Evolutionary conservation across 2,888 invertebrate species (phyloP).

Genomic region (Chironomus riparius): DNA sequence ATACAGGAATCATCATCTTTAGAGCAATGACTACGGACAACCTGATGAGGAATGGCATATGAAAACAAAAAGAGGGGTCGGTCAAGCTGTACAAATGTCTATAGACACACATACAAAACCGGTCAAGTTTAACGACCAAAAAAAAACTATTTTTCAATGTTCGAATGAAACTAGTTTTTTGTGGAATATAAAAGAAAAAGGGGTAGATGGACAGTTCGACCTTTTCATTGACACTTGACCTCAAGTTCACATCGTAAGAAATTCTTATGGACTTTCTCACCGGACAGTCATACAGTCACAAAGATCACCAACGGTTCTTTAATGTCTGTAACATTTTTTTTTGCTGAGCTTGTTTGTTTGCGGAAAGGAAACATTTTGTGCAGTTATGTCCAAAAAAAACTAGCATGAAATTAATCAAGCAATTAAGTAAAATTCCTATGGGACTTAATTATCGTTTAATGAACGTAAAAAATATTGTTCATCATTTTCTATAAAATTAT

Average conservation of each 20-base stretch:
- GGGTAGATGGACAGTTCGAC: neutral
- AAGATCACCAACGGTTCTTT: constrained; percentile 22
- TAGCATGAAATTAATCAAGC: constrained; percentile 22
- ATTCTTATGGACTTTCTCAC: constrained; percentile 21
- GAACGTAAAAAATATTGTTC: neutral
- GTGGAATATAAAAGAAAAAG: neutral
- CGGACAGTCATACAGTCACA: neutral
- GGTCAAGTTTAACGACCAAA: constrained; percentile 5
- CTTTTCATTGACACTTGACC: constrained; percentile 26
- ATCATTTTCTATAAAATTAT: neutral
- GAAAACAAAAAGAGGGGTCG: neutral
- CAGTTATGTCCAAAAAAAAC: neutral
- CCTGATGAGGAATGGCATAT: neutral
- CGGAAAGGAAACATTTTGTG: neutral
- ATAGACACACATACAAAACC: neutral
- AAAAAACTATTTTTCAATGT: neutral
- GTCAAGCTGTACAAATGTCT: neutral
- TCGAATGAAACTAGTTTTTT: neutral
- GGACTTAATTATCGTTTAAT: constrained; percentile 23
- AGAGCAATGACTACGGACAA: neutral
- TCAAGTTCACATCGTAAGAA: constrained; percentile 25
- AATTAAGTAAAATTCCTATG: constrained; percentile 6
- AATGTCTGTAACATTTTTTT: neutral
- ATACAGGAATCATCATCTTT: neutral
- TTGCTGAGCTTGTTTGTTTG: neutral